Evolutionary conservation across 2,888 invertebrate species (phyloP).

Genomic region (Erebia ligea): DNA sequence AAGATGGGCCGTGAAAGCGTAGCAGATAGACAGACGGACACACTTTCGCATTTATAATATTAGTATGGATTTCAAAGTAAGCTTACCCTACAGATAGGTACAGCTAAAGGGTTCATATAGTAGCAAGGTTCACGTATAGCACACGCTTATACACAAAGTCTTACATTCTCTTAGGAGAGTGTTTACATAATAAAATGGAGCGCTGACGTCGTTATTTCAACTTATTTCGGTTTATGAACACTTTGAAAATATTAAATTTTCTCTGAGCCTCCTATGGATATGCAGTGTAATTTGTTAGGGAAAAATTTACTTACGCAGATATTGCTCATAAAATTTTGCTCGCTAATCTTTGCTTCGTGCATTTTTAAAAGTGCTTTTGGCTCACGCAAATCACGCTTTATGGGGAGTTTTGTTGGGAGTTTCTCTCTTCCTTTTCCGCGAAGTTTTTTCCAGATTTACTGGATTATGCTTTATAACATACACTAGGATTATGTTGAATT

Average conservation of each 20-base stretch:
- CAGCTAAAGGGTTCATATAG: constrained; percentile 14
- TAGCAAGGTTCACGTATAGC: constrained; percentile 31
- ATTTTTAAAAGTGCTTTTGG: constrained; percentile 34
- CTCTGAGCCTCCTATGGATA: constrained; percentile 37
- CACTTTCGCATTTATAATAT: too few species aligned
- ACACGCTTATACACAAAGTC: constrained; percentile 32
- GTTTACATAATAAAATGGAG: constrained; percentile 40
- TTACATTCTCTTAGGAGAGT: constrained; percentile 37
- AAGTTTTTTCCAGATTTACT: background rate
- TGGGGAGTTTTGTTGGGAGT: constrained; percentile 21
- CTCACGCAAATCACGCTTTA: constrained; percentile 22
- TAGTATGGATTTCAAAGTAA: background rate
- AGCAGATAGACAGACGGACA: too few species aligned
- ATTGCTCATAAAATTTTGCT: constrained; percentile 31
- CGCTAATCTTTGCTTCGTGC: constrained; percentile 37
- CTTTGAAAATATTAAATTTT: constrained; percentile 43
- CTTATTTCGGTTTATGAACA: constrained; percentile 42
- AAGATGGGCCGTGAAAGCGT: too few species aligned
- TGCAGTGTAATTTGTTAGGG: constrained; percentile 37
- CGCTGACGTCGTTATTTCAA: constrained; percentile 38
- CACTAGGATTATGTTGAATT: background rate
- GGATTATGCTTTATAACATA: background rate
- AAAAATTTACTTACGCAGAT: constrained; percentile 39
- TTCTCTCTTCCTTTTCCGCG: constrained; percentile 9
- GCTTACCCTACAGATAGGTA: background rate